Base-by-base conservation (phyloP, 2,888 invertebrate genomes). In the Aleiodes testaceus region DNA sequence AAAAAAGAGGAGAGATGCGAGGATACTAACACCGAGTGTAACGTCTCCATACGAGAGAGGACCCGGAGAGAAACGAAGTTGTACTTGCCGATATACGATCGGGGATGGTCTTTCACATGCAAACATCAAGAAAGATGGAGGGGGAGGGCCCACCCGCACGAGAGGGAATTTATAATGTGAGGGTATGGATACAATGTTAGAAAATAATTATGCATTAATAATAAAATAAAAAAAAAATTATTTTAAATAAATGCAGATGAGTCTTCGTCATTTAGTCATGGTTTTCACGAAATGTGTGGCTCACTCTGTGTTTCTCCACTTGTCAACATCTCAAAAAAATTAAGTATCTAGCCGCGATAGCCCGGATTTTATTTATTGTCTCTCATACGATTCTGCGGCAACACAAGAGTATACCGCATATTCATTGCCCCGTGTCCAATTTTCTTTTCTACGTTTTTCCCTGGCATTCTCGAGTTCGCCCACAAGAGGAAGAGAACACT, bases 31-130 rank as follows among this genome's bases (percentile, higher is more conserved):
- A 73, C 72, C 74, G 75, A 74, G 76, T 77, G 78, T 84, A 83
- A 86, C 85, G 84, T 86, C 85, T 86, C 84, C 85, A 85, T 85
- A 82, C 78, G 77, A 78, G 74, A 36, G 9, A 36, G 53, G 26
- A 14, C 22, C 30, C 2, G 36, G 36, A 36, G 36, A 42, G 72
- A 77, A 80, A 83, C 81, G 83, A 84, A 84, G 84, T 82, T 83
- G 85, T 85, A 84, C 81, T 81, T 79, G 82, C 82, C 84, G 84
- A 85, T 85, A 83, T 84, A 83, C 83, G 84, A 85, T 85, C 85
- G 82, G 77, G 74, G 78, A 79, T 77, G 77, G 76, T 76, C 78
- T 79, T 63, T 63, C 78, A 79, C 61, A 66, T 53, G 53, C 44
- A 52, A 65, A 36, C 59, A 63, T 69, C 61, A 68, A 63, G 68